Evolutionary conservation across 2,113 vertebrate genomes (phyloP), one percentile per base, ranked within the genome.

Genomic region (Geococcyx californianus): DNA sequence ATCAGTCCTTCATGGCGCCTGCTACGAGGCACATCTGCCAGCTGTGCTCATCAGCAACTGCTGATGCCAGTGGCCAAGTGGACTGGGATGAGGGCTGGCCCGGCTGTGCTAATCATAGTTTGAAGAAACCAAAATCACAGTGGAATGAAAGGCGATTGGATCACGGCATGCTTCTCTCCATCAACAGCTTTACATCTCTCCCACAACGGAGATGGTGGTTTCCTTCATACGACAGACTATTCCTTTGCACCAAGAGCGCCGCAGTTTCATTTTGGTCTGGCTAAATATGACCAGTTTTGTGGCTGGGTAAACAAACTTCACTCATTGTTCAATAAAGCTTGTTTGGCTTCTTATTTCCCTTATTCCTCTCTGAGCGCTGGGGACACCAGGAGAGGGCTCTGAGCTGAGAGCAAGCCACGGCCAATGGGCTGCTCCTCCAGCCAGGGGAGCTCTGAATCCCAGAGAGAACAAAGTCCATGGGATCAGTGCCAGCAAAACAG

Each of bases 1-100:
- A 7, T 2, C 4, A 44, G 9, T 20, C 31, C 54, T 47, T 42
- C 0, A 0, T 9, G 36, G 59, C 70, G 36, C 31, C 45, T 23
- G n/a, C 60, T 38, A 28, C 0, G 0, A 83, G 78, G 20, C 51
- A 36, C 31, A 2, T 26, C 54, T 45, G 29, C n/a, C 89, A 34
- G 42, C 28, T 15, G 1, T 0, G 1, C 23, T 68, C 70, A 67
- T 59, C 59, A 59, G 87, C 56, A 55, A 4, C 58, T 10, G 8
- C 58, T 24, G 87, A 31, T 52, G 72, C 86, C 79, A 56, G 33
- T 13, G 67, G 66, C 54, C 72, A 60, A 0, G 40, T 24, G 60
- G 58, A 0, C 80, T 76, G 84, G 52, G 49, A 1, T 40, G 13
- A 63, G 62, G 8, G 29, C 42, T 55, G 66, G 34, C 24, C 80